Percentiles rank a stretch among this genome's conserved stretches.
These are phyloP conservation scores for Clostera curtula DNA, from an alignment of 2,888 invertebrate genomes.

Conservation along the genomic window DNA sequence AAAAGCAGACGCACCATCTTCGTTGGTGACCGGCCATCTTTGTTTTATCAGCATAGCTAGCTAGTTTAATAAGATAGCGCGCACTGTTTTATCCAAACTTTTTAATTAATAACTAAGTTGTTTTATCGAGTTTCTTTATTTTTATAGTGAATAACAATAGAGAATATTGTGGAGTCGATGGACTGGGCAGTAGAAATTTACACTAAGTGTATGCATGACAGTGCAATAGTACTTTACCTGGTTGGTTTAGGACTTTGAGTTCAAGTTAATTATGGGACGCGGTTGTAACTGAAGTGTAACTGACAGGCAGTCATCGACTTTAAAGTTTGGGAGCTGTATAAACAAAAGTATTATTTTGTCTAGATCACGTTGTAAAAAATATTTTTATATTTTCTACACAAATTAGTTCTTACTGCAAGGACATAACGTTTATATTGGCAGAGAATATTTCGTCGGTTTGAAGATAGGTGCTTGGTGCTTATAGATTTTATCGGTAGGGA, in stretches of 20 bases:
- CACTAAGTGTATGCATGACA: too few relatives aligned
- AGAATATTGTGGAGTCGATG: too few relatives aligned
- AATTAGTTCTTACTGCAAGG: slow-evolving; percentile 7
- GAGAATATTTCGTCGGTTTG: slow-evolving; percentile 11
- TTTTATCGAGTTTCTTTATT: too few relatives aligned
- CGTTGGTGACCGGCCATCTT: not conserved
- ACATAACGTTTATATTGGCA: slow-evolving; percentile 13
- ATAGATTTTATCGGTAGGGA: slow-evolving; percentile 21
- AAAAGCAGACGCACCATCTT: too few relatives aligned
- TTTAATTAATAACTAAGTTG: slow-evolving; percentile 2
- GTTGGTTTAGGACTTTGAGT: too few relatives aligned
- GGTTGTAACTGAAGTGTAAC: too few relatives aligned
- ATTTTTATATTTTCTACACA: slow-evolving; percentile 1
- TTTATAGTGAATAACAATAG: too few relatives aligned
- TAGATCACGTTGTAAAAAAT: not conserved
- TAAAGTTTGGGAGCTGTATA: slow-evolving; percentile 12
- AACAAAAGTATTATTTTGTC: not conserved
- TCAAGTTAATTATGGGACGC: too few relatives aligned
- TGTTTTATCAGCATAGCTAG: not conserved
- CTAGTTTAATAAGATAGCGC: slow-evolving; percentile 20
- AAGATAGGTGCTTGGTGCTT: slow-evolving; percentile 44
- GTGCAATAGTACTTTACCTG: too few relatives aligned
- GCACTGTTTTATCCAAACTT: slow-evolving; percentile 12
- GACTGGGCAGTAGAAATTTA: too few relatives aligned
- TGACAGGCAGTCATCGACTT: too few relatives aligned